Evolutionary conservation across 2,797 vertebrate species (phyloP).

Genomic region (Melopsittacus undulatus): DNA sequence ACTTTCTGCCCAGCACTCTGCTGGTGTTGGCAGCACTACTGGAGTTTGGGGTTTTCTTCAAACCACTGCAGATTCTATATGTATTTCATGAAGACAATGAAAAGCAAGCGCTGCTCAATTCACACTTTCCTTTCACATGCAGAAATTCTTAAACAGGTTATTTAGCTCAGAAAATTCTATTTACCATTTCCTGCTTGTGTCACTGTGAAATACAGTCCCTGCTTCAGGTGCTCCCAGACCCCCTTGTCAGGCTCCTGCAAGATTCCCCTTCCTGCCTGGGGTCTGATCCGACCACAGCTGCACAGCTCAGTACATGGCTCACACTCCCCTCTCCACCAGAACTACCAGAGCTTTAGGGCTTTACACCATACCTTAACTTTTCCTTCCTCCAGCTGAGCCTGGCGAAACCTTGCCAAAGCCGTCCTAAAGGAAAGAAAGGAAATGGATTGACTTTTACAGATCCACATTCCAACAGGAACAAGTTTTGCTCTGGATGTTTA

Average conservation of each 20-base stretch:
- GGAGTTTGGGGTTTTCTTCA: not conserved
- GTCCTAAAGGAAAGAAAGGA: conserved; percentile 78
- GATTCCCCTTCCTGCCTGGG: not conserved
- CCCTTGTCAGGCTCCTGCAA: not conserved
- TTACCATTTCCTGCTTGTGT: not conserved
- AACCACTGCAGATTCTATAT: not conserved
- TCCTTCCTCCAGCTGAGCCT: conserved; percentile 91
- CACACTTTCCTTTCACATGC: not conserved
- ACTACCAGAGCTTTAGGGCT: not conserved
- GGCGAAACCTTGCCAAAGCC: conserved; percentile 90
- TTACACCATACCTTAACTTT: conserved; percentile 85
- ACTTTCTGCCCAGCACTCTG: not conserved
- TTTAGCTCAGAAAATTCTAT: not conserved
- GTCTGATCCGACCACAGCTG: fast-evolving
- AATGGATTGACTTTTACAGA: not conserved
- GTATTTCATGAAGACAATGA: not conserved
- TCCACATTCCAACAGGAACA: not conserved
- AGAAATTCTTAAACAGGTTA: not conserved
- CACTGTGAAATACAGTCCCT: not conserved
- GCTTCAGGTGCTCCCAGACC: too few species aligned
- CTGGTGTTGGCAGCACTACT: not conserved
- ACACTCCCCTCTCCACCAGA: not conserved
- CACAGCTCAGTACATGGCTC: fast-evolving
- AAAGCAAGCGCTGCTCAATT: not conserved
- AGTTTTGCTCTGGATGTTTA: not conserved